A percentile compares a stretch with the other conserved stretches of the same genome.
Evolutionary conservation across 2,888 invertebrate genomes (phyloP).

Genomic region (Cheilosia variabilis): DNA sequence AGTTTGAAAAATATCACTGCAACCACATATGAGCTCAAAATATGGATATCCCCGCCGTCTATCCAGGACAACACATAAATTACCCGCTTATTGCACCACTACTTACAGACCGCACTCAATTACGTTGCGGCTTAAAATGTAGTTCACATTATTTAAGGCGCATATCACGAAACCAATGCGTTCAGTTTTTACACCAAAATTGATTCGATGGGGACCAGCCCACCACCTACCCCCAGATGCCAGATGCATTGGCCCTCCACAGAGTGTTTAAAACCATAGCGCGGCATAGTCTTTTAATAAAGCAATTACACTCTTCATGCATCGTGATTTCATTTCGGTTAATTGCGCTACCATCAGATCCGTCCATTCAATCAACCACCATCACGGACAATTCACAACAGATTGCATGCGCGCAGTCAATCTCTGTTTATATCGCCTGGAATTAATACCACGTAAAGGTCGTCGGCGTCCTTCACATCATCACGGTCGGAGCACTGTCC

Average conservation of each 20-base stretch:
- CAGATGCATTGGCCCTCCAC: background rate
- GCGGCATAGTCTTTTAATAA: conserved; percentile 66
- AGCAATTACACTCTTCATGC: conserved; percentile 68
- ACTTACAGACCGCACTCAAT: conserved; percentile 16
- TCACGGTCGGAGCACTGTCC: conserved; percentile 25
- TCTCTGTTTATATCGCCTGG: conserved; percentile 62
- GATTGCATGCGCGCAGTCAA: conserved; percentile 61
- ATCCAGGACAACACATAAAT: background rate
- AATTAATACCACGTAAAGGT: conserved; percentile 62
- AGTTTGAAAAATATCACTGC: background rate
- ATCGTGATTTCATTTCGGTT: conserved; percentile 71
- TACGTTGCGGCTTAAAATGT: background rate
- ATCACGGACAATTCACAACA: conserved; percentile 59
- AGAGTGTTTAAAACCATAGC: conserved; percentile 38
- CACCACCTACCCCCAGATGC: background rate
- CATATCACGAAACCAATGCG: conserved; percentile 37
- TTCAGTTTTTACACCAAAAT: conserved; percentile 20
- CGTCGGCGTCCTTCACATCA: conserved; percentile 47
- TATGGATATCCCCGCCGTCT: background rate
- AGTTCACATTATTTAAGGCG: conserved; percentile 28
- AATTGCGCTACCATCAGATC: conserved; percentile 68
- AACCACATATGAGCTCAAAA: background rate
- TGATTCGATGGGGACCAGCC: conserved; percentile 11
- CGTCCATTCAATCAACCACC: conserved; percentile 64
- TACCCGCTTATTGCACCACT: background rate